phyloP scores from a whole-genome alignment of 2,888 invertebrate genomes.

The Aporophyla nigra region DNA sequence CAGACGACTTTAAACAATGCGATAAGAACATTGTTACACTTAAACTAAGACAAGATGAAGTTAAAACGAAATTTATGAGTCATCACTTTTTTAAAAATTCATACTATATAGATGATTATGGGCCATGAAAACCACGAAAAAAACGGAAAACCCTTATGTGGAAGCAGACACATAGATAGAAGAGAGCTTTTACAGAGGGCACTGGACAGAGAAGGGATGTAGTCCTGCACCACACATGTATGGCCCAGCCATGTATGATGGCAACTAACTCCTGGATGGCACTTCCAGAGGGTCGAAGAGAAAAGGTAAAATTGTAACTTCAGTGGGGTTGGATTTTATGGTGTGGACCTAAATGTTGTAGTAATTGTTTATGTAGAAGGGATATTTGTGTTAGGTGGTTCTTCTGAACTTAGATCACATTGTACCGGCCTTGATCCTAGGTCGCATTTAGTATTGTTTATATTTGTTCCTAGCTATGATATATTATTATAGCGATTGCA shows the following conservation, averaged over 20 bases:
- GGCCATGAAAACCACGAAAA: not conserved
- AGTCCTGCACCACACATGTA: not conserved
- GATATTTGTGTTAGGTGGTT: not conserved
- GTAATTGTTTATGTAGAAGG: not conserved
- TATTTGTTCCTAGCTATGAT: conserved; percentile 46
- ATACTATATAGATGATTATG: not conserved
- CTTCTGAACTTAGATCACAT: conserved; percentile 28
- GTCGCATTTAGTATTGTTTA: conserved; percentile 34
- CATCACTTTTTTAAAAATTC: not conserved
- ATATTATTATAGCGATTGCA: conserved; percentile 49
- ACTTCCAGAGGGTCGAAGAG: not conserved
- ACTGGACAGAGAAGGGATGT: not conserved
- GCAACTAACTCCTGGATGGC: not conserved
- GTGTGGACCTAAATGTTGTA: not conserved
- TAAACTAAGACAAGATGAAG: not conserved
- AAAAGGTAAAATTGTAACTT: not conserved
- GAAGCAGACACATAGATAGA: not conserved
- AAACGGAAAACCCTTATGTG: not conserved
- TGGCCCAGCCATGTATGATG: not conserved
- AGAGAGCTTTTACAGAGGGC: not conserved
- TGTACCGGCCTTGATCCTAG: conserved; percentile 44
- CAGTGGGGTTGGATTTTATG: not conserved
- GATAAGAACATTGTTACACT: not conserved
- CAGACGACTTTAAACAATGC: not conserved
- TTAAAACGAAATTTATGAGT: not conserved